Evolutionary conservation across 2,113 vertebrate species (phyloP), one percentile per base, ranked within the genome.

Genomic region (Scolopax mira): DNA sequence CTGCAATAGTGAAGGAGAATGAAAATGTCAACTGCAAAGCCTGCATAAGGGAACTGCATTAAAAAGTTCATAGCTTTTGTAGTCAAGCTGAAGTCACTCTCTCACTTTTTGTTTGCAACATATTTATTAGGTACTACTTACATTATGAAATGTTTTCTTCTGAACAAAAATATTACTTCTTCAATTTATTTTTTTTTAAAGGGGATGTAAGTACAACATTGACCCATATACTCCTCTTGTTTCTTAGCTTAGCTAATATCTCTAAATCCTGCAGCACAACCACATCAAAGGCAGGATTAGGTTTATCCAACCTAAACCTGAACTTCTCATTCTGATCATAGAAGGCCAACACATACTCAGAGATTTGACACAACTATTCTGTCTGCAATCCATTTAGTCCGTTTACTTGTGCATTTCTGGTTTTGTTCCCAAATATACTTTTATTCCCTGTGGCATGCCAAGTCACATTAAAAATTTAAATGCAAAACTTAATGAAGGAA

Each of bases 201-300:
- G 25, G 22, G 27, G 5, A 31, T 88, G 79, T 81, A 86, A 54
- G 41, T 92, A 65, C 8, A 81, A 55, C 57, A 67, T 54, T 70
- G 35, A 88, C 88, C 79, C 64, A 89, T 28, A 89, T 57, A 85
- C 71, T 75, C 62, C 12, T 35, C 86, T 90, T 64, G 64, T 74
- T 57, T 74, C 35, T 77, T 79, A 83, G 54, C 73, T 93, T 65
- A 92, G 92, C 74, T 89, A 81, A 25, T 81, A 71, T 52, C 44
- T 89, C 85, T 79, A 75, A 96, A 81, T 83, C 48, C 60, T 79
- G 39, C 31, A 74, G 35, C 62, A 85, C 35, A 57, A 62, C 35
- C 35, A 89, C 92, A 90, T 94, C 66, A 97, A 96, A 96, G 42
- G 35, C 35, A 93, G 89, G 90, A 95, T 96, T 95, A 94, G 27